Evolutionary conservation across 2,888 invertebrate species (phyloP).

Genomic region (Neoitamus cyanurus): DNA sequence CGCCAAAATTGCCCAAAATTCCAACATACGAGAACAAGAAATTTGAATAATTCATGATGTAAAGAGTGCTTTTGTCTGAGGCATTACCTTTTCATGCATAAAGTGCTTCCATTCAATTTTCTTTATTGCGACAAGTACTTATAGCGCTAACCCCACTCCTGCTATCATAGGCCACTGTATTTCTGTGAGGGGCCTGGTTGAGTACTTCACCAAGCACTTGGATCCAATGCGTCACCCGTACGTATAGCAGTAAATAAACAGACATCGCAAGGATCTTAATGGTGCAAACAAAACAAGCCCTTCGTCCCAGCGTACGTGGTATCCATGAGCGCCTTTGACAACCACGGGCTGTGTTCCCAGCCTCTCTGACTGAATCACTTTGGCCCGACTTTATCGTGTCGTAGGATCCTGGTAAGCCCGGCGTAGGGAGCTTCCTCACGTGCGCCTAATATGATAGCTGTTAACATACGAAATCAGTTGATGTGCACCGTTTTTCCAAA

Average conservation of each 20-base stretch:
- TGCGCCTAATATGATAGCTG: not conserved
- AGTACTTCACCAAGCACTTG: not conserved
- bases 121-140: slow-evolving; percentile 41
- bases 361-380: not conserved
- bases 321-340: not conserved
- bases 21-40: not conserved
- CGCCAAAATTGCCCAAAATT: slow-evolving; percentile 10
- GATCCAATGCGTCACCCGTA: not conserved
- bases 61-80: slow-evolving; percentile 12
- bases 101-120: slow-evolving; percentile 41
- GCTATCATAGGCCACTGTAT: not conserved
- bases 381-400: not conserved
- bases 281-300: not conserved
- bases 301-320: not conserved
- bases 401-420: not conserved
- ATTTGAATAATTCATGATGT: slow-evolving; percentile 38
- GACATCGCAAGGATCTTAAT: slow-evolving; percentile 15
- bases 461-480: not conserved
- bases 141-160: slow-evolving; percentile 19
- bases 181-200: not conserved
- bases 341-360: not conserved
- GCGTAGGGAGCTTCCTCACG: not conserved
- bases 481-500: not conserved
- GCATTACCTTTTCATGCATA: slow-evolving; percentile 33
- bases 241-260: slow-evolving; percentile 19